These are phyloP conservation scores for Neria commutata DNA, from an alignment of 2,888 invertebrate genomes.

Conservation along the genomic window DNA sequence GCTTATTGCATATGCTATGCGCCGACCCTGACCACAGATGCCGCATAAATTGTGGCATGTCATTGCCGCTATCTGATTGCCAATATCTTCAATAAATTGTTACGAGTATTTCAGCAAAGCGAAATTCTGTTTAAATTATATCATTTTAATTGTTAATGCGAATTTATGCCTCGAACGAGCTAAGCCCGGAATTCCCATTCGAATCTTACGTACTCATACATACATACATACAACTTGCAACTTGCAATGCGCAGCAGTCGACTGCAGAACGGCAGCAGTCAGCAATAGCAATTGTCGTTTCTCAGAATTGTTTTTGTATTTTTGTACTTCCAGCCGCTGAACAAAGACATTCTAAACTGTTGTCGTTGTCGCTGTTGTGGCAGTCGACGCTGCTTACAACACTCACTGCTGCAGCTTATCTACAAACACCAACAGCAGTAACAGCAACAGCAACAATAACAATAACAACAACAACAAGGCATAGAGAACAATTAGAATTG, in stretches of 20 bases:
- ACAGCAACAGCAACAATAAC: background rate
- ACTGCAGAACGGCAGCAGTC: no score
- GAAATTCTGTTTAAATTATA: constrained; percentile 1
- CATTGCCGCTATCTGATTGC: background rate
- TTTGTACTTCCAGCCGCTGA: background rate
- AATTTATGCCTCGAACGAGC: background rate
- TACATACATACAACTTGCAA: no score
- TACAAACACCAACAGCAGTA: constrained; percentile 23
- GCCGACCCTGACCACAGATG: no score
- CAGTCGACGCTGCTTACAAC: no score
- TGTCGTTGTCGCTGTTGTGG: background rate
- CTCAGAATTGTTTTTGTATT: background rate
- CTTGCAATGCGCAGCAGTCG: no score
- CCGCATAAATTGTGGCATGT: no score
- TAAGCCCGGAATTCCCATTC: background rate
- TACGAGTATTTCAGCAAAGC: no score
- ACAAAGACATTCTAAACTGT: no score
- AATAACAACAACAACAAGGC: constrained; percentile 23
- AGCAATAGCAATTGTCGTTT: background rate
- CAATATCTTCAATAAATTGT: background rate
- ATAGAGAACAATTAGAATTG: constrained; percentile 32
- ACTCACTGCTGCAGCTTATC: constrained; percentile 9
- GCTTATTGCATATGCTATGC: no score
- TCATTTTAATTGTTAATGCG: constrained; percentile 4
- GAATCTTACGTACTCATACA: background rate